These are phyloP conservation scores for Eupithecia pulchellata DNA, from an alignment of 2,888 invertebrate genomes.

Conservation along the genomic window DNA sequence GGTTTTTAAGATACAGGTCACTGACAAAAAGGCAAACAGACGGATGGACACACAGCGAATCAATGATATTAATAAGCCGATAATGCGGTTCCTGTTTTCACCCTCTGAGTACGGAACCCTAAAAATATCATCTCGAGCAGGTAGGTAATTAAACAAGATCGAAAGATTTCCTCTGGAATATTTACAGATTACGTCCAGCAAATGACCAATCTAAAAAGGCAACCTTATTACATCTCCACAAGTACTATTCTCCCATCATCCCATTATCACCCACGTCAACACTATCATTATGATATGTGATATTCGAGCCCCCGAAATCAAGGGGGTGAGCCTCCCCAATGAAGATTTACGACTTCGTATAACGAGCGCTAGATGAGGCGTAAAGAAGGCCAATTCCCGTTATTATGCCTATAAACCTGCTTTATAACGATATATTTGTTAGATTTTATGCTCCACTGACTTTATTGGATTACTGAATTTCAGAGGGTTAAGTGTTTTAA, in stretches of 20 bases:
- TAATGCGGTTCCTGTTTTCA: too few relatives aligned
- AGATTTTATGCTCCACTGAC: constrained; percentile 55
- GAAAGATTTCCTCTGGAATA: background rate
- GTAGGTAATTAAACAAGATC: background rate
- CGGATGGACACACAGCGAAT: too few relatives aligned
- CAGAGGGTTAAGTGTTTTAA: constrained; percentile 30
- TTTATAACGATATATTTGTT: constrained; percentile 55
- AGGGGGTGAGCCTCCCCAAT: constrained; percentile 64
- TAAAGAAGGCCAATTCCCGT: constrained; percentile 83
- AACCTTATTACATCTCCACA: constrained; percentile 1
- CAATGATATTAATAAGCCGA: too few relatives aligned
- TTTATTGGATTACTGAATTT: constrained; percentile 47
- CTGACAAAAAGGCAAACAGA: too few relatives aligned
- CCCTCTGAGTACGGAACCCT: too few relatives aligned
- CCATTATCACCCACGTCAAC: constrained; percentile 49
- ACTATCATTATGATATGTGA: constrained; percentile 69
- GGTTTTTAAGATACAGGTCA: too few relatives aligned
- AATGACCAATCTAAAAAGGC: background rate
- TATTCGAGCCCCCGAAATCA: constrained; percentile 67
- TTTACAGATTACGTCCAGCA: background rate
- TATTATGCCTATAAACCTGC: constrained; percentile 74
- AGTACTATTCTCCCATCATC: constrained; percentile 46
- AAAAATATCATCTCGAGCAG: too few relatives aligned
- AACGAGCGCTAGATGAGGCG: constrained; percentile 85
- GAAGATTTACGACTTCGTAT: constrained; percentile 84